These are phyloP conservation scores for Tenthredo notha DNA, from an alignment of 2,888 invertebrate genomes.

Conservation along the genomic window DNA sequence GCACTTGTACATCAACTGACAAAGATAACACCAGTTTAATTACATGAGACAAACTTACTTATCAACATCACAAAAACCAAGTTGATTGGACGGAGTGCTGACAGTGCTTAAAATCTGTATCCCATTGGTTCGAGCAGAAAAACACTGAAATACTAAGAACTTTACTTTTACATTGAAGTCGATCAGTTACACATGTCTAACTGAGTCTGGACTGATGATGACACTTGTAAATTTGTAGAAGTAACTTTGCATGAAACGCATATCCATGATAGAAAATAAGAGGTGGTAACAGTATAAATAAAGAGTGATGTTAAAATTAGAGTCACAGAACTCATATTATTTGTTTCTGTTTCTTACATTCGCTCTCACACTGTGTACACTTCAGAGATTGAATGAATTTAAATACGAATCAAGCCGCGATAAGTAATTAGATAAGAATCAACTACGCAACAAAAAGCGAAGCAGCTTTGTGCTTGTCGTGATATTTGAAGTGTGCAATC, in stretches of 20 bases:
- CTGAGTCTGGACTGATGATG: not conserved
- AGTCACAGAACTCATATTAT: not conserved
- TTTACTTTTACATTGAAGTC: not conserved
- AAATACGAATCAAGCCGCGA: not conserved
- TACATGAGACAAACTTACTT: not conserved
- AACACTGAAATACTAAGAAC: not conserved
- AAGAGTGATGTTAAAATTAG: not conserved
- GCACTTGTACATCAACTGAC: not conserved
- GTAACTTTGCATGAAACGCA: not conserved
- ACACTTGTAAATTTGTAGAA: not conserved
- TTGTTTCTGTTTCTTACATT: not conserved
- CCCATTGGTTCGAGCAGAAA: not conserved
- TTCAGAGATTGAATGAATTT: not conserved
- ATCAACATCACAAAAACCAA: not conserved
- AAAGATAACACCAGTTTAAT: not conserved
- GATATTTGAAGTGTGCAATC: not conserved
- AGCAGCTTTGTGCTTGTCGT: not conserved
- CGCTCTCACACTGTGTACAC: not conserved
- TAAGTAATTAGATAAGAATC: slow-evolving; percentile 1
- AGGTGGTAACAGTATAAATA: too few species aligned
- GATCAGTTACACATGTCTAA: not conserved
- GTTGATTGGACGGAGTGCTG: not conserved
- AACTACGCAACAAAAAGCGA: not conserved
- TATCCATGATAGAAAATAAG: not conserved
- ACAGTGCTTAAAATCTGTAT: not conserved